phyloP scores from a whole-genome alignment of 1,140 invertebrate genomes.

The Drosophila lacertosa region DNA sequence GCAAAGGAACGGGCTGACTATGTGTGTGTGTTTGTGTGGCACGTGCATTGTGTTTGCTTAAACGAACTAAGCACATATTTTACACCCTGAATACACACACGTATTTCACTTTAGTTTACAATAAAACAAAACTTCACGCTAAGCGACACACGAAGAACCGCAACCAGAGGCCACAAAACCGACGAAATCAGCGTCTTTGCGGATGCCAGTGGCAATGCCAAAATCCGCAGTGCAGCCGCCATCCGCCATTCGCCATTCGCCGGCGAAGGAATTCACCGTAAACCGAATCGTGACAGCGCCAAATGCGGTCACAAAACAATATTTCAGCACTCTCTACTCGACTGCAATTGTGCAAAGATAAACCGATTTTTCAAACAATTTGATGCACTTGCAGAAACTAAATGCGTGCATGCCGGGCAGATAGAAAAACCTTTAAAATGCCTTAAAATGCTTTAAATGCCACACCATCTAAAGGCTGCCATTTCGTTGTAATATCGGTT shows the following conservation, averaged over 20 bases:
- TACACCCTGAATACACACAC: not conserved
- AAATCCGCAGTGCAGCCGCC: slow-evolving; percentile 20
- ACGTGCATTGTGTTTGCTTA: slow-evolving; percentile 20
- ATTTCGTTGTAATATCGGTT: not conserved
- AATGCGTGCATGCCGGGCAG: no score
- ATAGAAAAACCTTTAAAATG: no score
- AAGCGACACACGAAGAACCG: slow-evolving; percentile 5
- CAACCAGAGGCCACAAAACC: not conserved
- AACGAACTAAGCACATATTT: not conserved
- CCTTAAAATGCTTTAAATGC: no score
- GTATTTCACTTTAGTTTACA: slow-evolving; percentile 28
- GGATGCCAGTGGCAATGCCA: not conserved
- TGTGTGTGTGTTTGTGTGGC: slow-evolving; percentile 20
- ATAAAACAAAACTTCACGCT: slow-evolving; percentile 41
- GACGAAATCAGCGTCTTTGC: not conserved
- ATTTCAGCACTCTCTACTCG: no score
- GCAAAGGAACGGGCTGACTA: not conserved
- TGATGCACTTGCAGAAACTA: no score
- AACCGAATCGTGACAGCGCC: slow-evolving; percentile 28
- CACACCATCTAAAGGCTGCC: no score
- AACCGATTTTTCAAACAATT: no score
- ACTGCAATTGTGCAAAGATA: no score
- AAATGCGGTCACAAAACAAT: not conserved
- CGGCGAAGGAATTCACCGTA: slow-evolving; percentile 35
- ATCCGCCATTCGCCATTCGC: slow-evolving; percentile 15